Percentiles rank a stretch among this genome's conserved stretches.
These are phyloP conservation scores for Gymnodraco acuticeps DNA, from an alignment of 2,797 vertebrate genomes.

Conservation along the genomic window DNA sequence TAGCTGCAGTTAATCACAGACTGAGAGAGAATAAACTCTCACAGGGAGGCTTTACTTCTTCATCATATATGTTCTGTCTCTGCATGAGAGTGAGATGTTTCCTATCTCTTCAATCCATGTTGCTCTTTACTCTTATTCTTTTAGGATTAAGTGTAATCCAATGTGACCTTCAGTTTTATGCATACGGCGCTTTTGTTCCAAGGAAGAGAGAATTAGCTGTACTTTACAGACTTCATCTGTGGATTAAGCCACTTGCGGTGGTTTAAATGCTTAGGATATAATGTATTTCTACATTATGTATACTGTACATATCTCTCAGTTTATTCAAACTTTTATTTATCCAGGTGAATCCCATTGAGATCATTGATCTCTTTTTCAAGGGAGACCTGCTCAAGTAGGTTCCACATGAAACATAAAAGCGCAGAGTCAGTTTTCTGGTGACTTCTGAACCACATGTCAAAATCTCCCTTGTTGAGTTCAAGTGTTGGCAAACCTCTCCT, in stretches of 20 bases:
- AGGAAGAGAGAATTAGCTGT: slow-evolving; percentile 1
- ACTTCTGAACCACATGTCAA: not conserved
- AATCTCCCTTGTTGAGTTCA: not conserved
- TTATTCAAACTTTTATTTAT: too few relatives aligned
- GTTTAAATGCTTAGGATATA: not conserved
- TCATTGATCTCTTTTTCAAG: too few relatives aligned
- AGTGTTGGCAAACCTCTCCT: slow-evolving; percentile 6
- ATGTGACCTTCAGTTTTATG: not conserved
- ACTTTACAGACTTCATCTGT: not conserved
- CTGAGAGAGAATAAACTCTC: slow-evolving; percentile 38
- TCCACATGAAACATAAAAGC: too few relatives aligned
- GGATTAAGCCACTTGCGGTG: not conserved
- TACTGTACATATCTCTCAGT: not conserved
- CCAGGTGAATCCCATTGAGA: too few relatives aligned
- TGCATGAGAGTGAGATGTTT: slow-evolving; percentile 5
- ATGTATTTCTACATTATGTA: not conserved
- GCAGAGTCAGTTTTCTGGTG: not conserved
- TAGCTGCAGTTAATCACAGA: slow-evolving; percentile 53
- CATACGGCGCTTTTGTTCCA: slow-evolving; percentile 10
- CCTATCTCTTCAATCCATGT: not conserved
- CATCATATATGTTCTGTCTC: slow-evolving; percentile 19
- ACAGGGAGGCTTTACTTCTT: slow-evolving; percentile 17
- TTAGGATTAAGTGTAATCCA: slow-evolving; percentile 14
- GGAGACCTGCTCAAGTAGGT: too few relatives aligned
- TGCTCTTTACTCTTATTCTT: not conserved